Evolutionary conservation across 2,113 vertebrate species (phyloP), one percentile per base, ranked within the genome.

Genomic region (Holacanthus passer): DNA sequence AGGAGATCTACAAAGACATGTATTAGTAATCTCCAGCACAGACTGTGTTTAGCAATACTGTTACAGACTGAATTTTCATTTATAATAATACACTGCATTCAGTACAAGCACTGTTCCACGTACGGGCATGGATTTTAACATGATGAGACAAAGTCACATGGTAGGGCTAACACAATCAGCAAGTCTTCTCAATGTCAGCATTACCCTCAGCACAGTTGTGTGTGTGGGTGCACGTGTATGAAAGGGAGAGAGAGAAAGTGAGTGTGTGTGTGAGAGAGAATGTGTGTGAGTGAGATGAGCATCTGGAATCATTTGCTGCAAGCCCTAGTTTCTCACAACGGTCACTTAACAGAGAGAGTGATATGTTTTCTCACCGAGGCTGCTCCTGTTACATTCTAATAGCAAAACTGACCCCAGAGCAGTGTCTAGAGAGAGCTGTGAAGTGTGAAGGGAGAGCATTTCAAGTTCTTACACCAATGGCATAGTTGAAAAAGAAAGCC

Each of bases 1-100:
- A 99, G 92, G 98, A 99, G 94, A 99, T 99, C 92, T 99, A 99
- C 90, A 99, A 97, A 93, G 98, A 99, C 96, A 99, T 99, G 98
- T 99, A 99, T 90, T 99, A 93, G 77, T 67, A 47, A 74, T 89
- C 67, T 81, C 76, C 71, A 80, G 88, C 89, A 87, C 83, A 85
- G 81, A 82, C 84, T 82, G 84, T 82, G 88, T 76, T 77, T 53
- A 89, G 88, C 89, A 89, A 92, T 93, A 93, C 85, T 88, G 91
- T 94, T 93, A 92, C 93, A 92, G 62, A 91, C 64, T 73, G 81
- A 91, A 88, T 73, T 74, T 67, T 75, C 72, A 27, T 79, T 88
- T 78, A 69, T 79, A 83, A 79, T 77, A 73, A 84, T 65, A 91
- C 87, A 89, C 88, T 91, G 90, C 85, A 52, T 92, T 84, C 83